Conservation (phyloP, 2,888 invertebrate genomes). For the Drosophila cyrtoloma region DNA sequence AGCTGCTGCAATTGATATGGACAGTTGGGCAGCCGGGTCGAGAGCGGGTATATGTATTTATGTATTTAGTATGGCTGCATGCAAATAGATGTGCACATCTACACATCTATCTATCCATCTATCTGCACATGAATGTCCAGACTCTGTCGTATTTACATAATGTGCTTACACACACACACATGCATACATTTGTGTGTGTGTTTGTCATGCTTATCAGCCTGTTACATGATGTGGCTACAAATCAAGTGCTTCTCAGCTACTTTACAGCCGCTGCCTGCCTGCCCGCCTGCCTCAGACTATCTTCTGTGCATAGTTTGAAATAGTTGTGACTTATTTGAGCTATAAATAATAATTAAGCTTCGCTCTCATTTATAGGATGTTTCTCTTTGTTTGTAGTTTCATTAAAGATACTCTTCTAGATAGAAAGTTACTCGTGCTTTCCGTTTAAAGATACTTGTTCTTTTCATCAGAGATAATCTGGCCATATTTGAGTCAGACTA, state of each 20-base stretch:
- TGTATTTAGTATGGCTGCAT: not conserved
- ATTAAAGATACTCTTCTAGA: not conserved
- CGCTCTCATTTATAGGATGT: not conserved
- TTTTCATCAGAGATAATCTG: not conserved
- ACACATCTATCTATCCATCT: not conserved
- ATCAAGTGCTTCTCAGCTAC: constrained; percentile 21
- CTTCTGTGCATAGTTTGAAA: not conserved
- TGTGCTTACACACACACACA: not conserved
- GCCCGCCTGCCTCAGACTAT: not conserved
- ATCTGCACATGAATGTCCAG: constrained; percentile 11
- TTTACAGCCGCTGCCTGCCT: not conserved
- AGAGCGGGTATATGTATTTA: not conserved
- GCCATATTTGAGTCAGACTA: not conserved
- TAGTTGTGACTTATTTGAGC: not conserved
- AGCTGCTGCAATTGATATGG: constrained; percentile 58
- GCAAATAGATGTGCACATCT: not conserved
- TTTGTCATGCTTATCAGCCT: constrained; percentile 31
- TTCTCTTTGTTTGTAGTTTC: not conserved
- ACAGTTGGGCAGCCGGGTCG: constrained; percentile 12
- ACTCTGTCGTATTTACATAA: constrained; percentile 30
- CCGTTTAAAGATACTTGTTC: not conserved
- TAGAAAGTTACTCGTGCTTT: not conserved
- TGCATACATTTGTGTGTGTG: not conserved
- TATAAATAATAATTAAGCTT: not conserved
- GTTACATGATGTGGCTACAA: constrained; percentile 25